Conservation (phyloP, 2,113 vertebrate genomes). For the Spea multiplicata region DNA sequence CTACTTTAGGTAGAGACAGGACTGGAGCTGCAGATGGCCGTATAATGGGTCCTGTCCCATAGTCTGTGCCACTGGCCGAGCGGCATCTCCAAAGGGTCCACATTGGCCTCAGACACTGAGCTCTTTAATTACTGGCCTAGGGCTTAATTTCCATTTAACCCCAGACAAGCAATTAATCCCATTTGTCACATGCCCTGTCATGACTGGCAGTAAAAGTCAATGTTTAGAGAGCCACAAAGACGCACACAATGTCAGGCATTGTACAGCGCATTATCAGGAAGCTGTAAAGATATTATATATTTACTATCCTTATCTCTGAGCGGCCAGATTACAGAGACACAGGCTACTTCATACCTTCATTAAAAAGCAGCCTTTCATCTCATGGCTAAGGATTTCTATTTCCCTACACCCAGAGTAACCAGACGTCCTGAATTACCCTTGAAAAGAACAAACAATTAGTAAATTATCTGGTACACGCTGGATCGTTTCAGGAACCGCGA, state of each 20-base stretch:
- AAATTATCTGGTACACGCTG: neutral
- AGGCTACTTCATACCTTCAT: neutral
- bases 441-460: neutral
- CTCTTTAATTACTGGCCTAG: constrained; percentile 45
- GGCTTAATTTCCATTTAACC: constrained; percentile 35
- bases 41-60: too few relatives aligned
- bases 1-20: too few relatives aligned
- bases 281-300: neutral
- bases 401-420: neutral
- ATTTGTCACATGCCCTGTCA: constrained; percentile 47
- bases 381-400: too few relatives aligned
- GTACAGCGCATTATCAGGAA: neutral
- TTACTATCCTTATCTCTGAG: neutral
- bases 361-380: neutral
- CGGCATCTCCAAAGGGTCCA: too few relatives aligned
- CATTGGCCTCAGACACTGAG: neutral
- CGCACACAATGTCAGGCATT: neutral
- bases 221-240: constrained; percentile 40
- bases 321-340: neutral
- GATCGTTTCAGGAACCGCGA: neutral
- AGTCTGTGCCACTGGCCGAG: too few relatives aligned
- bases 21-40: too few relatives aligned
- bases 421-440: constrained; percentile 1
- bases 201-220: neutral
- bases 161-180: constrained; percentile 52